Percentiles rank a stretch among this genome's conserved stretches.
phyloP scores from a whole-genome alignment of 2,888 invertebrate species.

The Athrips mouffetella region DNA sequence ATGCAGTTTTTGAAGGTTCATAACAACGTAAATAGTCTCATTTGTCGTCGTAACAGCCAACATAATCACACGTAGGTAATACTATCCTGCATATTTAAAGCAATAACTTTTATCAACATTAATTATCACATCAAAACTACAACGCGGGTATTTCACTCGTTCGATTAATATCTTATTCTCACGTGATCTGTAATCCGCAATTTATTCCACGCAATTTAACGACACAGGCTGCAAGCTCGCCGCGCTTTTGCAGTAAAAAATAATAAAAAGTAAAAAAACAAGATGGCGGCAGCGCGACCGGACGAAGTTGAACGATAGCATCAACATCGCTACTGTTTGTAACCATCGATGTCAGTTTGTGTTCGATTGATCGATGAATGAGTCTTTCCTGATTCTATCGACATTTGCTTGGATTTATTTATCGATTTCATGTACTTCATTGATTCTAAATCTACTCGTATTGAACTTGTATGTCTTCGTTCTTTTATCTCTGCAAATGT shows the following conservation, averaged over 20 bases:
- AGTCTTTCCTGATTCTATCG: conserved; percentile 19
- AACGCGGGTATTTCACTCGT: neutral
- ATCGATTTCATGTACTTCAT: conserved; percentile 1
- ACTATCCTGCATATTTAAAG: no score
- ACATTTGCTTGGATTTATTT: conserved; percentile 15
- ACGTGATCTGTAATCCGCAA: conserved; percentile 24
- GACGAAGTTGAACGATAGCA: conserved; percentile 37
- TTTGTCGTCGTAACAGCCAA: no score
- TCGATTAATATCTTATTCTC: conserved; percentile 17
- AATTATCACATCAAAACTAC: conserved; percentile 5
- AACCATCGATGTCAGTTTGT: conserved; percentile 25
- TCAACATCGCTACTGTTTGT: conserved; percentile 51
- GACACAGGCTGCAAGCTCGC: conserved; percentile 23
- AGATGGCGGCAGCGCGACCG: conserved; percentile 38
- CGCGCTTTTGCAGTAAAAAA: conserved; percentile 21
- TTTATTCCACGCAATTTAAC: conserved; percentile 37
- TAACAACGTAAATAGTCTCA: no score
- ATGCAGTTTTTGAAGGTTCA: no score
- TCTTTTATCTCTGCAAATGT: no score
- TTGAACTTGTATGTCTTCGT: no score
- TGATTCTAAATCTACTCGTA: no score
- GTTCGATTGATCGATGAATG: conserved; percentile 30
- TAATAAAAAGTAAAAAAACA: conserved; percentile 28
- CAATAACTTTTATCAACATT: neutral
- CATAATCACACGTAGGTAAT: no score